Conservation (phyloP, 2,113 vertebrate species). For the Chiloscyllium plagiosum region DNA sequence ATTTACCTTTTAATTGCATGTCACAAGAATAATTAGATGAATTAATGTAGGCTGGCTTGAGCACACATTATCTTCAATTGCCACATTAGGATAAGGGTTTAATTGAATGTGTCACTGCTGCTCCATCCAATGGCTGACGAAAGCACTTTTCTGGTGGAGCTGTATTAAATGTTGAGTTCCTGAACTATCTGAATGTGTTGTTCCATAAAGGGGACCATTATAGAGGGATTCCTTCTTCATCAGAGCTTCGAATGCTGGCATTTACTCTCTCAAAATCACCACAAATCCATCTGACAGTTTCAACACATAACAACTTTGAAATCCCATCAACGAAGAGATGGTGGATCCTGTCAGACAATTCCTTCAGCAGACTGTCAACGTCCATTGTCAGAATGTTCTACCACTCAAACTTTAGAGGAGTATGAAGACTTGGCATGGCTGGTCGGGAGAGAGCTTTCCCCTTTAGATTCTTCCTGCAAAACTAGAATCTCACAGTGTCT, state of each 20-base stretch:
- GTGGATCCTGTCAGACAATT: no score
- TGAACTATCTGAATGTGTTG: neutral
- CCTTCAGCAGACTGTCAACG: no score
- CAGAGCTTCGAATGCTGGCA: no score
- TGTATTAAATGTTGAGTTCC: neutral
- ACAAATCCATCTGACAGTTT: neutral
- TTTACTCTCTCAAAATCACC: neutral
- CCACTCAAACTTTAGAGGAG: no score
- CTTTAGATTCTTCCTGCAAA: no score
- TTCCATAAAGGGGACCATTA: neutral
- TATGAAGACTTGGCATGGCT: no score
- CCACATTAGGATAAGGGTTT: neutral
- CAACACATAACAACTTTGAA: no score
- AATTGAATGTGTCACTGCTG: constrained; percentile 28
- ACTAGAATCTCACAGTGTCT: no score
- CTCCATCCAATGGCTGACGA: constrained; percentile 13
- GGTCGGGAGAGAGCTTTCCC: no score
- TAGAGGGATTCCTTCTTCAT: neutral
- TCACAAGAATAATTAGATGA: constrained; percentile 29
- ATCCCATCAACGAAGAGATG: no score
- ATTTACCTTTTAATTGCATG: constrained; percentile 35
- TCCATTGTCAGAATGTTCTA: no score
- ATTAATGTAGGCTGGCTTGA: constrained; percentile 15
- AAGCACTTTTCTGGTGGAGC: neutral
- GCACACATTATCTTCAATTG: neutral